Percentiles rank a stretch among this genome's conserved stretches.
Evolutionary conservation across 2,797 vertebrate species (phyloP).

Genomic region (Tamandua tetradactyla): DNA sequence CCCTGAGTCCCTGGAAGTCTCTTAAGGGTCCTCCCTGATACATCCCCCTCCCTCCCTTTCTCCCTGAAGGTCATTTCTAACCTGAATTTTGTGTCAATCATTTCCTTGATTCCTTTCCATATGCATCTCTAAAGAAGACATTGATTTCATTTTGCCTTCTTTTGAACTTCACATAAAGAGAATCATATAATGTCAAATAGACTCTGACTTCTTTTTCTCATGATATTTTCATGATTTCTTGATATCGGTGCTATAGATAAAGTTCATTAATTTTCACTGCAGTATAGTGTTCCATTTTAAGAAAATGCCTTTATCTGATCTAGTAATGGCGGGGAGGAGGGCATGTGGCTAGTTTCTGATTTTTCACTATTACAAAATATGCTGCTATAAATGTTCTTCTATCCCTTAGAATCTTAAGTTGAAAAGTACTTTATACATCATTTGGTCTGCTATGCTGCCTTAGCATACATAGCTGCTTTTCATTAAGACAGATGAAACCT

Average conservation of each 20-base stretch:
- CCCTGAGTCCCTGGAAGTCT: background rate
- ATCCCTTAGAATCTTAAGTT: background rate
- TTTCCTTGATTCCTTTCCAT: background rate
- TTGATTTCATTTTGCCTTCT: background rate
- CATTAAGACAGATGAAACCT: background rate
- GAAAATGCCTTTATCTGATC: background rate
- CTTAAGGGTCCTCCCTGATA: background rate
- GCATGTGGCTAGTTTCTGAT: background rate
- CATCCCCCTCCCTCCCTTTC: fast-evolving
- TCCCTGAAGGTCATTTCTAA: background rate
- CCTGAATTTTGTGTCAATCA: background rate
- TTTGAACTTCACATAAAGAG: background rate
- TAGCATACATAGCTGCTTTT: background rate
- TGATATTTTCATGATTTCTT: constrained; percentile 23
- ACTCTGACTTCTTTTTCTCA: background rate
- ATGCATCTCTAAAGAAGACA: background rate
- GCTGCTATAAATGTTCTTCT: constrained; percentile 18
- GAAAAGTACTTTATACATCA: background rate
- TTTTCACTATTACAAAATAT: background rate
- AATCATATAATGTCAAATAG: background rate
- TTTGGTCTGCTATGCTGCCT: background rate
- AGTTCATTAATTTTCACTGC: background rate
- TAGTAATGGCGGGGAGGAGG: background rate
- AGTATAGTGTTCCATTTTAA: background rate
- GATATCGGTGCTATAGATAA: background rate